A percentile compares a stretch with the other conserved stretches of the same genome.
Conservation (phyloP, 1,140 invertebrate species). For the Octopus sinensis region DNA sequence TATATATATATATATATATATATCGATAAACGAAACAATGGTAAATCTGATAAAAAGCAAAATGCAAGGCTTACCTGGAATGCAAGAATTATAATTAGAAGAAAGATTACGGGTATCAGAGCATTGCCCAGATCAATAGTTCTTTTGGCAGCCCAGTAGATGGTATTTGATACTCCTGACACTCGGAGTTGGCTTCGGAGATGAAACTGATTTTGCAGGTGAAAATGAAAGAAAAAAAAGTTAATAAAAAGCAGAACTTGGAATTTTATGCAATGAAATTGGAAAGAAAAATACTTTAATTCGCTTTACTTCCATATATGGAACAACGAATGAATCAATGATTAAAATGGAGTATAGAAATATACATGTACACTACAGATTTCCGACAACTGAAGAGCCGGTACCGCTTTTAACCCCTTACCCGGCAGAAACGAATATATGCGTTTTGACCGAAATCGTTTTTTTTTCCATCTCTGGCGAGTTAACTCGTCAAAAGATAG, state of each 20-base stretch:
- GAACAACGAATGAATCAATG: too few species aligned
- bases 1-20: too few species aligned
- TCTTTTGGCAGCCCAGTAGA: constrained; percentile 78
- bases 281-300: constrained; percentile 18
- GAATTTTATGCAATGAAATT: too few species aligned
- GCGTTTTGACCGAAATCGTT: too few species aligned
- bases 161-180: constrained; percentile 72
- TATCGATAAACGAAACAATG: too few species aligned
- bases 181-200: constrained; percentile 78
- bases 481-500: too few species aligned
- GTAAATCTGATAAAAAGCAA: background rate
- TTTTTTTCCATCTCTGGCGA: too few species aligned
- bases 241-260: background rate
- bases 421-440: too few species aligned
- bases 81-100: constrained; percentile 65
- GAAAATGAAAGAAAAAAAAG: constrained; percentile 33
- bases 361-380: too few species aligned
- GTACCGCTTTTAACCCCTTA: too few species aligned
- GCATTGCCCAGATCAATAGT: constrained; percentile 62
- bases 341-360: too few species aligned
- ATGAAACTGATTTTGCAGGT: constrained; percentile 65
- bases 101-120: constrained; percentile 68
- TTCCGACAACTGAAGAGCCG: too few species aligned
- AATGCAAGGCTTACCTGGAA: constrained; percentile 35
- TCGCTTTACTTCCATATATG: background rate